A percentile compares a stretch with the other conserved stretches of the same genome.
phyloP scores from a whole-genome alignment of 2,888 invertebrate species.

The Pyrgus malvae region DNA sequence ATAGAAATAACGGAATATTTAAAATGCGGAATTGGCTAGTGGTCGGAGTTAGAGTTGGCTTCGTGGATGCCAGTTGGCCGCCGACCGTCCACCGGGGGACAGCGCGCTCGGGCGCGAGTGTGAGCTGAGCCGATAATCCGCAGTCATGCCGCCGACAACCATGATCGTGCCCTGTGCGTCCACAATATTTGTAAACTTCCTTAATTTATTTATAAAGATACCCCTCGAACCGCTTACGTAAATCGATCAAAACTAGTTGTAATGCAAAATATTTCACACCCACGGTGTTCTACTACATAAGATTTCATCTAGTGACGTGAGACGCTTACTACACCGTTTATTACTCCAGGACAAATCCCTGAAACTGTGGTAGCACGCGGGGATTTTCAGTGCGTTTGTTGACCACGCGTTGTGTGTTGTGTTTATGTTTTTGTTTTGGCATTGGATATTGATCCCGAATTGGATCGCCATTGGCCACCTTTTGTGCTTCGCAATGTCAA shows the following conservation, averaged over 20 bases:
- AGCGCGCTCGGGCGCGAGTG: slow-evolving; percentile 58
- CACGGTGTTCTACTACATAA: slow-evolving; percentile 43
- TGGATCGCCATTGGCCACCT: slow-evolving; percentile 62
- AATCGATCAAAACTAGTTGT: background rate
- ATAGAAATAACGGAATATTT: slow-evolving; percentile 73
- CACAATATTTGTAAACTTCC: slow-evolving; percentile 44
- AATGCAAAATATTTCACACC: slow-evolving; percentile 31
- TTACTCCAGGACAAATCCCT: slow-evolving; percentile 8
- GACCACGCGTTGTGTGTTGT: slow-evolving; percentile 65
- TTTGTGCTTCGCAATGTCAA: slow-evolving; percentile 53
- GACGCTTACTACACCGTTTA: slow-evolving; percentile 40
- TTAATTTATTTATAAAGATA: slow-evolving; percentile 27
- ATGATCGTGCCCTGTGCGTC: slow-evolving; percentile 80
- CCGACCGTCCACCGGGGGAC: slow-evolving; percentile 71
- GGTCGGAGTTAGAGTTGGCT: slow-evolving; percentile 58
- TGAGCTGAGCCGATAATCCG: slow-evolving; percentile 38
- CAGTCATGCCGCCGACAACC: slow-evolving; percentile 77
- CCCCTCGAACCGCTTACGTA: background rate
- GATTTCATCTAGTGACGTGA: slow-evolving; percentile 40
- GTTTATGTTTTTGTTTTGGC: slow-evolving; percentile 75
- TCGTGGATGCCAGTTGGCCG: slow-evolving; percentile 66
- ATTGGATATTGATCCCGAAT: slow-evolving; percentile 68
- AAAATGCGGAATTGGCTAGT: slow-evolving; percentile 78
- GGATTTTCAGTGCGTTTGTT: slow-evolving; percentile 59
- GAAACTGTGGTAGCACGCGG: slow-evolving; percentile 42